Conservation (phyloP, 2,113 vertebrate genomes). For the Eurypyga helias region DNA sequence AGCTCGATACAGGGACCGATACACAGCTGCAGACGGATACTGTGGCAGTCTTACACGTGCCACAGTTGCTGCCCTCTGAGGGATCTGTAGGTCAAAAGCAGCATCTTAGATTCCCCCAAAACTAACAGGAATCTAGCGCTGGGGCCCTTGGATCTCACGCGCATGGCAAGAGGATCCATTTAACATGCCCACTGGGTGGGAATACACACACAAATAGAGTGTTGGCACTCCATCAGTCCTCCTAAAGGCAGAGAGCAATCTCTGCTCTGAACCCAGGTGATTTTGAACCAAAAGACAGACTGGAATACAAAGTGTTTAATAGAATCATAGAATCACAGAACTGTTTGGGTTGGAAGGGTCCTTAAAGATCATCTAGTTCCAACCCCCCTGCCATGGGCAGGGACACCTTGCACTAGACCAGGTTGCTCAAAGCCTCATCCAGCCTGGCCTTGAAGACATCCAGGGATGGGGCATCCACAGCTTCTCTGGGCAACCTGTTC, state of each 20-base stretch:
- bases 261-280: background rate
- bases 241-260: background rate
- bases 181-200: background rate
- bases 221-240: background rate
- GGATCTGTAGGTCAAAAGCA: background rate
- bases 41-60: background rate
- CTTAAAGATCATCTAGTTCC: no score
- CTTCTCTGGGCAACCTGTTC: no score
- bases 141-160: background rate
- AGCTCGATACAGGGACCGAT: accelerated
- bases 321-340: no score
- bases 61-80: background rate
- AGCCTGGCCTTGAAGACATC: no score
- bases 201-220: background rate
- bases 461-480: no score
- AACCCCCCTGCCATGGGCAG: no score
- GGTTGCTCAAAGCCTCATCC: no score
- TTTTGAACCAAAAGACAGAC: background rate
- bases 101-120: background rate
- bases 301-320: background rate
- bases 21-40: background rate
- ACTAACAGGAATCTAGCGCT: background rate
- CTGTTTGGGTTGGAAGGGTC: no score
- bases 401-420: no score
- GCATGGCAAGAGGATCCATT: background rate